phyloP scores from a whole-genome alignment of 92 coral and sea anemone genomes.

The Galaxea fascicularis region DNA sequence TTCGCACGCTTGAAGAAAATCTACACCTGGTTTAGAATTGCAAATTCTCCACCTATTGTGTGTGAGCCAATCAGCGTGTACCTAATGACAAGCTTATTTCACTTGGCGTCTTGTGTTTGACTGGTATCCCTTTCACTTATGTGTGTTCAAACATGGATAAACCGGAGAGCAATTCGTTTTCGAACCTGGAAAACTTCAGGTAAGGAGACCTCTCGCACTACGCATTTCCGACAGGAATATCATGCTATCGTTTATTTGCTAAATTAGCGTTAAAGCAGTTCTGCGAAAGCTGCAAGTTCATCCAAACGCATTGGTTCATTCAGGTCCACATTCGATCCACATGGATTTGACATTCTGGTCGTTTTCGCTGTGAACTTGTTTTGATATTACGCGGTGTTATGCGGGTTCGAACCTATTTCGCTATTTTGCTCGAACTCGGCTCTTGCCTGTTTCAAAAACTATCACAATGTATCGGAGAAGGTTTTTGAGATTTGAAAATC shows the following conservation, averaged over 20 bases:
- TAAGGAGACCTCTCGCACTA: not conserved
- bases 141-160: conserved; percentile 50
- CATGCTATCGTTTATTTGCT: not conserved
- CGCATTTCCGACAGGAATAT: not conserved
- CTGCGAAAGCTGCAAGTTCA: not conserved
- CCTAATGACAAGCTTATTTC: conserved; percentile 2
- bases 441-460: not conserved
- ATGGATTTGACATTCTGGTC: not conserved
- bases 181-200: conserved; percentile 42
- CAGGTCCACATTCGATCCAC: conserved; percentile 38
- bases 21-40: conserved; percentile 50
- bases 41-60: conserved; percentile 19
- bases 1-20: conserved; percentile 2
- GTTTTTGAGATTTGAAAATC: not conserved
- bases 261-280: not conserved
- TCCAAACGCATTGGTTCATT: not conserved
- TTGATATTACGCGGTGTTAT: not conserved
- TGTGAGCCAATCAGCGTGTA: conserved; percentile 41
- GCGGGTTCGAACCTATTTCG: not conserved
- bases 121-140: conserved; percentile 32
- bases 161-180: conserved; percentile 22
- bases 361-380: conserved; percentile 21
- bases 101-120: conserved; percentile 35
- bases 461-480: too few species aligned
- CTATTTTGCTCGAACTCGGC: not conserved